These are phyloP conservation scores for Ormia ochracea DNA, from an alignment of 2,888 invertebrate species.

Conservation along the genomic window DNA sequence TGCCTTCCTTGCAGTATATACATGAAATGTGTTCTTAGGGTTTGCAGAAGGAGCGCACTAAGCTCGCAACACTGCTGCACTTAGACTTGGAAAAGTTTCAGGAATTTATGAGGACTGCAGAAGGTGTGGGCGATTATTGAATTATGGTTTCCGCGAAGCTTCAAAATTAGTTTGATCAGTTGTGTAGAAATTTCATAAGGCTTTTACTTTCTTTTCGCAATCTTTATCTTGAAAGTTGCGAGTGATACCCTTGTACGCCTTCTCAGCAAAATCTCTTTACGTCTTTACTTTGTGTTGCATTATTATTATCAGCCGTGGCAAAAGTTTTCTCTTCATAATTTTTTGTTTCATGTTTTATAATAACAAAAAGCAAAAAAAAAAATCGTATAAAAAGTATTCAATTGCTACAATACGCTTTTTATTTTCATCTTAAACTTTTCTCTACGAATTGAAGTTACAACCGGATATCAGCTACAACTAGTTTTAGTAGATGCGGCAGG, in stretches of 20 bases:
- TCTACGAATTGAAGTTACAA: slow-evolving; percentile 46
- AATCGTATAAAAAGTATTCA: slow-evolving; percentile 48
- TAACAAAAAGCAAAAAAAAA: background rate
- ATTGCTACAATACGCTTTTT: slow-evolving; percentile 56
- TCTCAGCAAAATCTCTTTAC: background rate
- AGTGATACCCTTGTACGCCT: background rate
- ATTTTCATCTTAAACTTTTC: slow-evolving; percentile 38
- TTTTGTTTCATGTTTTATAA: slow-evolving; percentile 13
- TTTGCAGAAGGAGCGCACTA: background rate
- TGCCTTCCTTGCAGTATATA: background rate
- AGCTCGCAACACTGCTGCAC: too few relatives aligned
- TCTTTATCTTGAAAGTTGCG: background rate
- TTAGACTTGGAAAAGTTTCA: too few relatives aligned
- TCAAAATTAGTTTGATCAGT: background rate
- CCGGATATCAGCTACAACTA: slow-evolving; percentile 53
- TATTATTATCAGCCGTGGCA: slow-evolving; percentile 39
- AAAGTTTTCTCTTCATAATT: slow-evolving; percentile 40
- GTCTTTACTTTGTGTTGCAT: slow-evolving; percentile 16
- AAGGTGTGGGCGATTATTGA: too few relatives aligned
- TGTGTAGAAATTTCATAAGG: background rate
- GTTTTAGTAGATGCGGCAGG: slow-evolving; percentile 9
- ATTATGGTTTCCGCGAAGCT: too few relatives aligned
- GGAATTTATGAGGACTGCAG: too few relatives aligned
- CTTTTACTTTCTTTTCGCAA: too few relatives aligned
- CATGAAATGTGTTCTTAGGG: background rate